Percentiles rank a stretch among this genome's conserved stretches.
Evolutionary conservation across 2,797 vertebrate species (phyloP).

Genomic region (Microctenopoma steveboyesi): DNA sequence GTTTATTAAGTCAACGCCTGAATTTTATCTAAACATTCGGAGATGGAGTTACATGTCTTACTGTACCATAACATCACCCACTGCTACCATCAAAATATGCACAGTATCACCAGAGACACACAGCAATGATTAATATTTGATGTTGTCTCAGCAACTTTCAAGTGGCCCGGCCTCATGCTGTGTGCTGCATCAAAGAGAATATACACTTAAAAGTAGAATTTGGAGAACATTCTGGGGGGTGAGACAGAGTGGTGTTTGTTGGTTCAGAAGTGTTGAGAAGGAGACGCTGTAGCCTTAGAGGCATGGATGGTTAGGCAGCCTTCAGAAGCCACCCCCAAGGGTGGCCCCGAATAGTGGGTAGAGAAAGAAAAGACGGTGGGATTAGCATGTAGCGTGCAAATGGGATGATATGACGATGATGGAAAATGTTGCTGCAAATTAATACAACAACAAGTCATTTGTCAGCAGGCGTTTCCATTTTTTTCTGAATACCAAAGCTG

Average conservation of each 20-base stretch:
- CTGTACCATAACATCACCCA: slow-evolving; percentile 22
- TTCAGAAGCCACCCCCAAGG: slow-evolving; percentile 66
- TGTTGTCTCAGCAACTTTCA: slow-evolving; percentile 76
- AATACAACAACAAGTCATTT: slow-evolving; percentile 71
- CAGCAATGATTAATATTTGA: slow-evolving; percentile 77
- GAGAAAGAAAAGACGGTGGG: slow-evolving; percentile 54
- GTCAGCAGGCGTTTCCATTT: slow-evolving; percentile 63
- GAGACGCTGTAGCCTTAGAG: slow-evolving; percentile 68
- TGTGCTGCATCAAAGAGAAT: slow-evolving; percentile 81
- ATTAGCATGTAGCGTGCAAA: slow-evolving; percentile 73
- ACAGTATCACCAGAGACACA: slow-evolving; percentile 53
- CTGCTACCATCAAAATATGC: slow-evolving; percentile 33
- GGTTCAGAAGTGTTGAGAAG: slow-evolving; percentile 79
- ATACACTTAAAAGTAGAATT: slow-evolving; percentile 75
- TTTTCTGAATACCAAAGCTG: slow-evolving; percentile 59
- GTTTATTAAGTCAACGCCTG: slow-evolving; percentile 30
- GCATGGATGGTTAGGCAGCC: slow-evolving; percentile 60
- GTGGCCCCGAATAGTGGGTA: slow-evolving; percentile 57
- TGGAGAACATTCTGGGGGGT: slow-evolving; percentile 57
- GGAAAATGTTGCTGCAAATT: slow-evolving; percentile 74
- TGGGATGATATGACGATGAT: slow-evolving; percentile 65
- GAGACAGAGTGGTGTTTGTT: slow-evolving; percentile 75
- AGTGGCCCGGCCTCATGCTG: slow-evolving; percentile 70
- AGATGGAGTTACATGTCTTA: slow-evolving; percentile 20
- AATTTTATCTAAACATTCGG: slow-evolving; percentile 22